A percentile compares a stretch with the other conserved stretches of the same genome.
These are phyloP conservation scores for Drosophila repletoides DNA, from an alignment of 1,140 invertebrate genomes.

Conservation along the genomic window DNA sequence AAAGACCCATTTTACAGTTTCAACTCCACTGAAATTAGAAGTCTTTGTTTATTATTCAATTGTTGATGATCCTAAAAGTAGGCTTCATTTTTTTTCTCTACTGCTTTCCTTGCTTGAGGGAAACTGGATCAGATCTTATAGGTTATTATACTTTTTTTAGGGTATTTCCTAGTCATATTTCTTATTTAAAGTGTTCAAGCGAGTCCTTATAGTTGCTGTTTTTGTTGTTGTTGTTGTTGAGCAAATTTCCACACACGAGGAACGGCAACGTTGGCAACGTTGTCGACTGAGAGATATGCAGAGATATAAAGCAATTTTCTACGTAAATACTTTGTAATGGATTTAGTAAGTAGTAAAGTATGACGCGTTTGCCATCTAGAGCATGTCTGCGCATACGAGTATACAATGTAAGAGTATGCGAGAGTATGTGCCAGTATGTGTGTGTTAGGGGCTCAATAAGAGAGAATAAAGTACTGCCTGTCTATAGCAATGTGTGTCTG, in stretches of 20 bases:
- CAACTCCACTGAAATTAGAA: too few species aligned
- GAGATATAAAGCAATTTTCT: constrained; percentile 81
- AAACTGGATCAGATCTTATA: too few species aligned
- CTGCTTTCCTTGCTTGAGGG: too few species aligned
- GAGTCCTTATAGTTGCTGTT: constrained; percentile 7
- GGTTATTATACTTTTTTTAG: too few species aligned
- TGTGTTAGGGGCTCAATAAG: constrained; percentile 27
- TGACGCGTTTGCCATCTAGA: constrained; percentile 77
- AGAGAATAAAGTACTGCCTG: constrained; percentile 40
- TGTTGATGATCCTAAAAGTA: too few species aligned
- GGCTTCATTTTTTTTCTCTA: too few species aligned
- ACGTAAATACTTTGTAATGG: constrained; percentile 81
- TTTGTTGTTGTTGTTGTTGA: constrained; percentile 28
- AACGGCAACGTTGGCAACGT: constrained; percentile 43
- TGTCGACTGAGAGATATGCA: constrained; percentile 72
- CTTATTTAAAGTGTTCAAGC: neutral
- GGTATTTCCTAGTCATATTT: neutral
- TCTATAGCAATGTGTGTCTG: neutral
- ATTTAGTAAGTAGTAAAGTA: constrained; percentile 81
- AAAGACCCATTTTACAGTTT: too few species aligned
- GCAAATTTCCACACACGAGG: constrained; percentile 37
- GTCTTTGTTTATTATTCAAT: too few species aligned
- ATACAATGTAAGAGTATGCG: constrained; percentile 6
- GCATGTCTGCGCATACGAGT: constrained; percentile 60
- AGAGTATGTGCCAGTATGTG: constrained; percentile 14